Base-by-base conservation (phyloP, 1,140 invertebrate genomes). In the Bilobella aurantiaca region DNA sequence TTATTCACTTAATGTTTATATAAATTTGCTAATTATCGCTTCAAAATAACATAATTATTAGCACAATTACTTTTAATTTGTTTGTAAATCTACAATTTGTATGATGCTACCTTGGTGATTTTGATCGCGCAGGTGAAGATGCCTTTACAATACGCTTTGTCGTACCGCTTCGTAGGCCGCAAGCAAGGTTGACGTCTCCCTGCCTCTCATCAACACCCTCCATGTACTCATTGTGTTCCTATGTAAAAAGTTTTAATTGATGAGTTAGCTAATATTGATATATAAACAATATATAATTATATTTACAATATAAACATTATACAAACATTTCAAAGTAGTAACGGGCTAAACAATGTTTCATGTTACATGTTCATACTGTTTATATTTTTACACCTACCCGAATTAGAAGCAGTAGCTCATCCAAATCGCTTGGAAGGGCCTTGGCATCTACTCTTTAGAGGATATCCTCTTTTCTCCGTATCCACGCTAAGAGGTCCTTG, bases 401-500 rank as follows among this genome's bases (percentile, higher is more conserved):
- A 66, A 98, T 93, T 0, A 99, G 81, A 67, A 86, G 83, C 77
- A 96, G 87, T 2, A 97, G 83, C 0, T 87, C 82, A 46, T 89
- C 85, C 58, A 94, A 86, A 71, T 96, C 93, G 76, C 96, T 90
- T 1, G 94, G 93, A 47, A 98, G 77, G 1, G 89, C 86, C 79
- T 96, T 89, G 25, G 87, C 82, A 80, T 95, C 90, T 42, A 91
- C 76, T 34, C 86, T 81, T 5, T 87, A 80, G 53, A 98, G 77
- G 1, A 87, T 93, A 56, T 87, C 88, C 78, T 98, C 95, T 2
- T 93, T 82, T 58, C 86, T 86, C 65, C 85, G 84, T 23, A 99
- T 82, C 94, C 94, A 98, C 1, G 87, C 85, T 34, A 98, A 81
- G n/a, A 98, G 81, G 77, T 98, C 93, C 74, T 97, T 93, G 57